Conservation (phyloP, 2,888 invertebrate species). For the Mylabris sibirica region DNA sequence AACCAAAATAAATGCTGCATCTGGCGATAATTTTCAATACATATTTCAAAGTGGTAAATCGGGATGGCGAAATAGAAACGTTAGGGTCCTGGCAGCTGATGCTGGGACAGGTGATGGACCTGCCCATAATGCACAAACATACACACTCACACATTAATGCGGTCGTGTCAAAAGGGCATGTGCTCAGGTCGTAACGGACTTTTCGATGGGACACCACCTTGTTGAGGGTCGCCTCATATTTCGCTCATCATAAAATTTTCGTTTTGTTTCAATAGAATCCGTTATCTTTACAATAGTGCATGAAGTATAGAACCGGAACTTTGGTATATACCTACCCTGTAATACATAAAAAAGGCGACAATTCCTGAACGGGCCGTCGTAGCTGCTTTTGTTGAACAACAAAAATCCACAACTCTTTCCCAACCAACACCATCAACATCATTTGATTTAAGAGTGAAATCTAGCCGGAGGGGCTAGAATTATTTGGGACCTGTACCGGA, state of each 20-base stretch:
- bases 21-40: conserved; percentile 4
- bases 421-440: not conserved
- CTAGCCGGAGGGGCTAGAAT: not conserved
- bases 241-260: conserved; percentile 4
- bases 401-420: not conserved
- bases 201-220: conserved; percentile 41
- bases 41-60: not conserved
- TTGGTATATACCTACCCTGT: not conserved
- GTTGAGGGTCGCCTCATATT: conserved; percentile 21
- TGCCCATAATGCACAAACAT: conserved; percentile 36
- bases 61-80: conserved; percentile 15
- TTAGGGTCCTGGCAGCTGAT: conserved; percentile 24
- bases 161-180: conserved; percentile 42
- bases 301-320: conserved; percentile 4
- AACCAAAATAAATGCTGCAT: not conserved
- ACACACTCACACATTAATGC: conserved; percentile 25
- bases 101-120: conserved; percentile 36
- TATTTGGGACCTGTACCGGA: not conserved
- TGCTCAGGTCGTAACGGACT: conserved; percentile 42
- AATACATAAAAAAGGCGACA: too few relatives aligned
- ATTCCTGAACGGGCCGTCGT: conserved; percentile 8
- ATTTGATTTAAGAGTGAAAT: conserved; percentile 6
- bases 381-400: not conserved
- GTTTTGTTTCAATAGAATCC: conserved; percentile 12
- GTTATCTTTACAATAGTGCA: not conserved